Percentiles rank a stretch among this genome's conserved stretches.
Evolutionary conservation across 2,888 invertebrate genomes (phyloP).

Genomic region (Gerosis bhagava): DNA sequence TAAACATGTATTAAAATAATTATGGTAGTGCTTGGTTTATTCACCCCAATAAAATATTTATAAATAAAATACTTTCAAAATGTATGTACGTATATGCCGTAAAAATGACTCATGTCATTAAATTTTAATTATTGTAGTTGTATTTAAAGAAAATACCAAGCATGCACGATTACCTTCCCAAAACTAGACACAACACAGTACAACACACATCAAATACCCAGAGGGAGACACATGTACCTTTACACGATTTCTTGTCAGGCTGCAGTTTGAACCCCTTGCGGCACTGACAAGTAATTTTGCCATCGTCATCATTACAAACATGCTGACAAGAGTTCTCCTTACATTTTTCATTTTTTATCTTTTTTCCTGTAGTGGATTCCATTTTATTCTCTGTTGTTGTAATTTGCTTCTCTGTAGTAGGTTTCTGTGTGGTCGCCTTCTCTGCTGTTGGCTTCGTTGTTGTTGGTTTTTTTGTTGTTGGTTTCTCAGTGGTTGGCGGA

Average conservation of each 20-base stretch:
- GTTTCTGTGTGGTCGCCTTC: slow-evolving; percentile 35
- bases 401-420: slow-evolving; percentile 29
- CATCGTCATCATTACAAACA: slow-evolving; percentile 56
- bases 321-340: slow-evolving; percentile 61
- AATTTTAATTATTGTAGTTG: no score
- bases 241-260: slow-evolving; percentile 61
- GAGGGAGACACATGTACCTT: slow-evolving; percentile 55
- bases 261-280: slow-evolving; percentile 59
- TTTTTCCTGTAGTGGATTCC: slow-evolving; percentile 39
- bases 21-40: no score
- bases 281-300: slow-evolving; percentile 55
- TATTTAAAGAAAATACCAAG: background rate
- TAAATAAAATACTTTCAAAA: no score
- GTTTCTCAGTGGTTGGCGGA: background rate
- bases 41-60: slow-evolving; percentile 12
- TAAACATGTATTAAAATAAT: no score
- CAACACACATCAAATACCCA: slow-evolving; percentile 17
- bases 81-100: no score
- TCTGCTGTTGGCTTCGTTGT: slow-evolving; percentile 30
- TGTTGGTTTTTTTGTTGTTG: slow-evolving; percentile 33
- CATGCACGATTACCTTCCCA: no score
- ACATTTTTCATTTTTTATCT: slow-evolving; percentile 49
- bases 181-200: no score
- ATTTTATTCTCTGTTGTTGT: slow-evolving; percentile 45
- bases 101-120: no score